Base-by-base conservation (phyloP, 1,140 invertebrate species). In the Probaryconus sp. region DNA sequence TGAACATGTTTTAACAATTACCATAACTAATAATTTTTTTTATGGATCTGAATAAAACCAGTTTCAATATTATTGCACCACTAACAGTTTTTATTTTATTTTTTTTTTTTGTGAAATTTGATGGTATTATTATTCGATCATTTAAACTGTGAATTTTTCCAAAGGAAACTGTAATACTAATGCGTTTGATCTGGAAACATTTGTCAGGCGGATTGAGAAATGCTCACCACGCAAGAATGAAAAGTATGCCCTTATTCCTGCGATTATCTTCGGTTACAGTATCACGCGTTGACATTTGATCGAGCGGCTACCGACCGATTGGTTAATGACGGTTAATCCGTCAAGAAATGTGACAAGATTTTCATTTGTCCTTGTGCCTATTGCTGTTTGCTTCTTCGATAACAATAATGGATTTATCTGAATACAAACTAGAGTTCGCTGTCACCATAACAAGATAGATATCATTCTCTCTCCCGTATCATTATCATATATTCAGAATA, bases 361-460 rank as follows among this genome's bases (percentile, higher is more conserved):
- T 45, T 53, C 33, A 28, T 60, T 42, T 31, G 65, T 50, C 65
- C 55, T 68, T 68, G 64, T 16, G 18, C 43, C 30, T 26, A 17
- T 60, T 53, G 53, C 43, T 42, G 35, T 4, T 2, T 4, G 43
- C 64, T 51, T 68, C 53, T 58, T 58, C 45, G 64, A 33, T 68
- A 47, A 55, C 53, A 60, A 60, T 69, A 60, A 60, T 61, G 48
- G 31, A 70, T 70, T 47, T 70, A 51, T 40, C 40, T 17, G 67
- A 38, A 48, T 42, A 21, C 37, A 40, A 61, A 51, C 55, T 35
- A 18, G 55, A 61, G 14, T 24, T 37, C 16, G 45, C 40, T 55
- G 55, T 70, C 38, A 21, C 24, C 26, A 45, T 61, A 61, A 61
- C 17, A 20, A 69, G 47, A 53, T 61, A 55, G 43, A 53, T 70